These are phyloP conservation scores for Aselliscus stoliczkanus DNA, from an alignment of 2,797 vertebrate species.

Conservation along the genomic window DNA sequence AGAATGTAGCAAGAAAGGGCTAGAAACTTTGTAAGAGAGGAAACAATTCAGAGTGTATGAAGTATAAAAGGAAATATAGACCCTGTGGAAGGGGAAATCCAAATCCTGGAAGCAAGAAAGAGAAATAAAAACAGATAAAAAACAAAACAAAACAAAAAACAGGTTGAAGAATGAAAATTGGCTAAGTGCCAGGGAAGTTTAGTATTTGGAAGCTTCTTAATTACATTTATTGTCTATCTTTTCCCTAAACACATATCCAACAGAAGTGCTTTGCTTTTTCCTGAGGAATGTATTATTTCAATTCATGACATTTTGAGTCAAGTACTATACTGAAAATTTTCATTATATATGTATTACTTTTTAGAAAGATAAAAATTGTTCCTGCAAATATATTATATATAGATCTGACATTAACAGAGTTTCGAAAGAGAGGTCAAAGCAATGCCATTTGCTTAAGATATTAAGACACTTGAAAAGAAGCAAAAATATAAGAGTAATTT, in stretches of 20 bases:
- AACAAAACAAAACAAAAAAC: neutral
- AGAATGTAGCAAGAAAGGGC: neutral
- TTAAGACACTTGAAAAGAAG: neutral
- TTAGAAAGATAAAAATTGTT: constrained; percentile 5
- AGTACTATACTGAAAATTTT: neutral
- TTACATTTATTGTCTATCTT: neutral
- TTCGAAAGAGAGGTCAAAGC: neutral
- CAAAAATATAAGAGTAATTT: neutral
- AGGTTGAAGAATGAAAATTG: neutral
- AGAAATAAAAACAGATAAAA: neutral
- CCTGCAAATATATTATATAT: neutral
- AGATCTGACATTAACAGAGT: neutral
- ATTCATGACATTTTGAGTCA: neutral
- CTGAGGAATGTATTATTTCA: neutral
- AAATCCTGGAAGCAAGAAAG: neutral
- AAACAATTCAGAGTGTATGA: neutral
- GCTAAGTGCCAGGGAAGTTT: neutral
- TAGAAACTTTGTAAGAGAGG: neutral
- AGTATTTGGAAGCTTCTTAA: neutral
- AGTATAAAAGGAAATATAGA: neutral
- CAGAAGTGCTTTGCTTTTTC: neutral
- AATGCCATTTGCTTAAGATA: neutral
- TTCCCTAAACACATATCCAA: neutral
- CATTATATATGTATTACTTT: neutral
- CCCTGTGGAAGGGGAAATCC: neutral